These are phyloP conservation scores for Microctenopoma lineatum DNA, from an alignment of 2,797 vertebrate species.

Conservation along the genomic window DNA sequence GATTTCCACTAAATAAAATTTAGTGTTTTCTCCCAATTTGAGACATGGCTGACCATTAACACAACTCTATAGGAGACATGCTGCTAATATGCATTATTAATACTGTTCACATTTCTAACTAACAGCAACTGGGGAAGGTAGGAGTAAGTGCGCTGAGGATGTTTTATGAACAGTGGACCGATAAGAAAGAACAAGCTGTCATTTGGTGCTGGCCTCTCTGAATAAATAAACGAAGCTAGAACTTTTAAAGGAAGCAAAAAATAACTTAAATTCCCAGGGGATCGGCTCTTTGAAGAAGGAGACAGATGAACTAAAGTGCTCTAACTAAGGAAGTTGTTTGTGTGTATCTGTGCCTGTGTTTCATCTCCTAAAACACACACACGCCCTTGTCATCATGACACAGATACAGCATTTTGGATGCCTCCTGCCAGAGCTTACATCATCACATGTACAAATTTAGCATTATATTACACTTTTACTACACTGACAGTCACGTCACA, in stretches of 20 bases:
- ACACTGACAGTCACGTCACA: neutral
- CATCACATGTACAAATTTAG: neutral
- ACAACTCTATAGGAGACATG: neutral
- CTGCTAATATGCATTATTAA: neutral
- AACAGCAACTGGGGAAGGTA: constrained; percentile 29
- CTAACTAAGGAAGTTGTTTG: constrained; percentile 3
- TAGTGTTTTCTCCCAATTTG: neutral
- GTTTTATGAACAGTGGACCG: constrained; percentile 19
- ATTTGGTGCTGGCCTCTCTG: constrained; percentile 51
- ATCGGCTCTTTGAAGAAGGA: constrained; percentile 58
- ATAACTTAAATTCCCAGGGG: constrained; percentile 73
- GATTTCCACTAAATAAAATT: neutral
- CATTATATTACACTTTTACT: neutral
- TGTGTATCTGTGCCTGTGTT: constrained; percentile 3
- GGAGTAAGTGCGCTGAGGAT: constrained; percentile 22
- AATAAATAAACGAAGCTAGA: constrained; percentile 71
- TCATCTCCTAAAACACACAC: constrained; percentile 37
- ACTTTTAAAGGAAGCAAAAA: constrained; percentile 75
- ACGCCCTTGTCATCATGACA: neutral
- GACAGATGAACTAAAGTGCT: constrained; percentile 63
- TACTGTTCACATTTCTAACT: neutral
- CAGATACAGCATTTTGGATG: constrained; percentile 16
- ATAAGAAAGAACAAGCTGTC: constrained; percentile 46
- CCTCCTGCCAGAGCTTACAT: neutral
- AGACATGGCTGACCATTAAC: neutral